Percentiles rank a stretch among this genome's conserved stretches.
Conservation (phyloP, 2,888 invertebrate genomes). For the Drosophila hamatofila region DNA sequence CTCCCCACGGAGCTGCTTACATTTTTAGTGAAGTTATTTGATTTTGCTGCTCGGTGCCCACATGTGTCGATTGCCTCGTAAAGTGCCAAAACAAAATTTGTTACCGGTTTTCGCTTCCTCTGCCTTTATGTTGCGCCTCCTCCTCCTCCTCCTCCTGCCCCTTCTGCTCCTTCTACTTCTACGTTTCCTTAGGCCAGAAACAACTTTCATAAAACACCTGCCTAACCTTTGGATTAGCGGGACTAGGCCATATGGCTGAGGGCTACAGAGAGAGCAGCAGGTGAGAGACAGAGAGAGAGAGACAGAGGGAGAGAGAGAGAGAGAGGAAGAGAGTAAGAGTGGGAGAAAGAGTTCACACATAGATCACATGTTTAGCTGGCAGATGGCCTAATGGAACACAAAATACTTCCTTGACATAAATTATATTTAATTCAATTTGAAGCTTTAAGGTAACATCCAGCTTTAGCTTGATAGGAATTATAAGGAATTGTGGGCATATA, state of each 20-base stretch:
- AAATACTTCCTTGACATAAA: slow-evolving; percentile 30
- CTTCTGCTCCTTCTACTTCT: background rate
- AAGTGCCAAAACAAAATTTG: slow-evolving; percentile 53
- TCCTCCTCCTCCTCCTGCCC: background rate
- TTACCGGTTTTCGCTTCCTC: slow-evolving; percentile 27
- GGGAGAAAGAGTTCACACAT: slow-evolving; percentile 7
- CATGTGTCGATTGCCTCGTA: slow-evolving; percentile 64
- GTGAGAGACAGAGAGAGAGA: background rate
- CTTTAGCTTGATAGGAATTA: slow-evolving; percentile 2
- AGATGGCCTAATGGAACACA: slow-evolving; percentile 58
- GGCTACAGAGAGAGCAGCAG: background rate
- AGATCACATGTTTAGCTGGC: slow-evolving; percentile 54
- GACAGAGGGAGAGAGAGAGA: too few relatives aligned
- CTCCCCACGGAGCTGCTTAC: slow-evolving; percentile 43
- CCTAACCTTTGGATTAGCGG: slow-evolving; percentile 39
- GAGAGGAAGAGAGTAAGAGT: too few relatives aligned
- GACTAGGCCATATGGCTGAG: slow-evolving; percentile 14
- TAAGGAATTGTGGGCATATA: background rate
- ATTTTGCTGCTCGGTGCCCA: slow-evolving; percentile 50
- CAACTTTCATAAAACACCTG: slow-evolving; percentile 54
- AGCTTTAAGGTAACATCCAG: background rate
- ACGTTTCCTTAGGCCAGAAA: slow-evolving; percentile 1
- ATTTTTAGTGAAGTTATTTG: slow-evolving; percentile 71
- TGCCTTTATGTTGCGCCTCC: background rate
- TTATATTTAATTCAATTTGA: slow-evolving; percentile 22